Conservation (phyloP, 2,888 invertebrate species). For the Pristionchus arcanus region DNA sequence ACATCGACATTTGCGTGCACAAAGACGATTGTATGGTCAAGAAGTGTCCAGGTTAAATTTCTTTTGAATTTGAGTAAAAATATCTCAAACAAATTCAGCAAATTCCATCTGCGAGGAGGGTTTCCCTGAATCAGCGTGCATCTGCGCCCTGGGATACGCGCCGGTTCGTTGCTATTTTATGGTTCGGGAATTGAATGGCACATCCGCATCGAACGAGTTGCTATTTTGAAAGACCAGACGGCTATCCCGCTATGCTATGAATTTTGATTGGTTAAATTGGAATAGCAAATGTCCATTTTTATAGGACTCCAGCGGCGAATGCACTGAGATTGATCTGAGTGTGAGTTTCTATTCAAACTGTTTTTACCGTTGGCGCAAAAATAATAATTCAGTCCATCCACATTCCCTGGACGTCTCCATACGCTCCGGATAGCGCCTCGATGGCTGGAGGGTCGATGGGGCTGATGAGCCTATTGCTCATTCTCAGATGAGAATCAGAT, state of each 20-base stretch:
- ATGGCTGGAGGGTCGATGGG: background rate
- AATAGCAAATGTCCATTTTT: background rate
- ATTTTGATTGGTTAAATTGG: too few relatives aligned
- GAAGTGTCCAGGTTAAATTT: slow-evolving; percentile 9
- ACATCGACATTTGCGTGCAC: slow-evolving; percentile 34
- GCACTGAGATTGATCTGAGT: background rate
- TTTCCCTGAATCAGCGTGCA: background rate
- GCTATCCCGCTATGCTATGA: too few relatives aligned
- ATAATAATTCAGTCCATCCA: background rate
- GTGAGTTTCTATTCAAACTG: background rate
- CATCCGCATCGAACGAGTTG: too few relatives aligned
- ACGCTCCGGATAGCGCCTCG: background rate
- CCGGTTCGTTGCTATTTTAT: background rate
- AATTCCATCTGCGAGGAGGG: slow-evolving; percentile 32
- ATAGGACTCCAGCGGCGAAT: background rate
- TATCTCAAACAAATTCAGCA: background rate
- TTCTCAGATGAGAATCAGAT: background rate
- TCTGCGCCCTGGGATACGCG: slow-evolving; percentile 19
- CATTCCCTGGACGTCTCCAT: background rate
- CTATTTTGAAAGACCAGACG: too few relatives aligned
- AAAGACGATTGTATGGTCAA: slow-evolving; percentile 13
- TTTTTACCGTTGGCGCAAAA: background rate
- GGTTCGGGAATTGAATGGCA: too few relatives aligned
- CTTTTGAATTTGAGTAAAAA: background rate
- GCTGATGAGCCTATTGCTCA: background rate